Conservation (phyloP, 2,113 vertebrate species). For the Rhinolophus sinicus region DNA sequence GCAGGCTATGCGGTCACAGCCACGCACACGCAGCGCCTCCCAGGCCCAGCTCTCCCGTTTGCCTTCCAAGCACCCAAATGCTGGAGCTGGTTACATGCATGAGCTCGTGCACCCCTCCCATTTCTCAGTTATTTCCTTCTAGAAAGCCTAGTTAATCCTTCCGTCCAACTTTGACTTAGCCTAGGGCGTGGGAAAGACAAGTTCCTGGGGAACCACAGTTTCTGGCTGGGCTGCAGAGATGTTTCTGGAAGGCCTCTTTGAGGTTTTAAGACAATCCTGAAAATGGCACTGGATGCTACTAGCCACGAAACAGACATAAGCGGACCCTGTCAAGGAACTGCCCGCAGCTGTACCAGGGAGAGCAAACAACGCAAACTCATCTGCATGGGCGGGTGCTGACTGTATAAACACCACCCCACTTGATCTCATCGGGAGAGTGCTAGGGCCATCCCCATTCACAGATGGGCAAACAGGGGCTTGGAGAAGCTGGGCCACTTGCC, state of each 20-base stretch:
- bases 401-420: rapidly evolving
- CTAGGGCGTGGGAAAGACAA: not conserved
- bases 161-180: not conserved
- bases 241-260: not conserved
- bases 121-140: not conserved
- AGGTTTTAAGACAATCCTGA: not conserved
- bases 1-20: not conserved
- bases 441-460: not conserved
- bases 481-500: not conserved
- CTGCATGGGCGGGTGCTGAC: no score
- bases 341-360: not conserved
- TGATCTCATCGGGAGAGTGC: rapidly evolving
- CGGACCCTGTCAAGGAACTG: not conserved
- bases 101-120: not conserved
- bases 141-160: not conserved
- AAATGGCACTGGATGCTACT: not conserved
- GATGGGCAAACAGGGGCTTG: not conserved
- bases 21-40: not conserved
- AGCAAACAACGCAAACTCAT: not conserved
- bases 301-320: rapidly evolving
- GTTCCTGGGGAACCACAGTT: not conserved
- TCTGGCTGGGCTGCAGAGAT: not conserved
- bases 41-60: rapidly evolving
- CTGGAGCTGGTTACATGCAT: rapidly evolving
- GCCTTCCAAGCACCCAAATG: not conserved